Evolutionary conservation across 2,113 vertebrate genomes (phyloP), one percentile per base, ranked within the genome.

Genomic region (Ochotona princeps): DNA sequence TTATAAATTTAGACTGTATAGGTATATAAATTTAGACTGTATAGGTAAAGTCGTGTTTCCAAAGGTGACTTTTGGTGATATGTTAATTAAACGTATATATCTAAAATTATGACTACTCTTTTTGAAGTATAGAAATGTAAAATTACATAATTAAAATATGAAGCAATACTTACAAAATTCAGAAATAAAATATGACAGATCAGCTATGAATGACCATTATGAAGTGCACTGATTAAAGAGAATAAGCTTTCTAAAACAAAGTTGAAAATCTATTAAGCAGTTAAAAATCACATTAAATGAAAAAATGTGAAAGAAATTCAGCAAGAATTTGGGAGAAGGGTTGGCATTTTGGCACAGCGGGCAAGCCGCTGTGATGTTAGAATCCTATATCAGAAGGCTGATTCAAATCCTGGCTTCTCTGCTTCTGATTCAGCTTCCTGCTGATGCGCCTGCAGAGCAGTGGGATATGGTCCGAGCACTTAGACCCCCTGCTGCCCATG

Each of bases 101-200:
- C 90, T 97, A 96, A 96, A 96, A 82, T 95, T 94, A 91, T 80
- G 92, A 97, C 83, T 61, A 90, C 60, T 1, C 4, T 51, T 85
- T 97, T 96, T 96, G 95, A 97, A 97, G 96, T 93, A 95, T 87
- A 82, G 65, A 93, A 95, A 91, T 97, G 92, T 96, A 96, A 97
- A 97, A 76, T 91, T 95, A 90, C 87, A 96, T 23, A 76, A 95
- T 95, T 95, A 93, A 94, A 92, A 95, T 96, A 94, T 92, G 94
- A 98, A 97, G 95, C 94, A 67, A 67, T 92, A 87, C 78, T 28
- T 96, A 92, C 94, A 95, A 95, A 96, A 75, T 89, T 96, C 47
- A 92, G 94, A 92, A 87, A 97, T 96, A 85, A 85, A 97, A 90
- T 83, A 89, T 92, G 92, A 83, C 94, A 95, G 87, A 93, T 93